Conservation (phyloP, 1,140 invertebrate genomes). For the Drosophila teissieri region DNA sequence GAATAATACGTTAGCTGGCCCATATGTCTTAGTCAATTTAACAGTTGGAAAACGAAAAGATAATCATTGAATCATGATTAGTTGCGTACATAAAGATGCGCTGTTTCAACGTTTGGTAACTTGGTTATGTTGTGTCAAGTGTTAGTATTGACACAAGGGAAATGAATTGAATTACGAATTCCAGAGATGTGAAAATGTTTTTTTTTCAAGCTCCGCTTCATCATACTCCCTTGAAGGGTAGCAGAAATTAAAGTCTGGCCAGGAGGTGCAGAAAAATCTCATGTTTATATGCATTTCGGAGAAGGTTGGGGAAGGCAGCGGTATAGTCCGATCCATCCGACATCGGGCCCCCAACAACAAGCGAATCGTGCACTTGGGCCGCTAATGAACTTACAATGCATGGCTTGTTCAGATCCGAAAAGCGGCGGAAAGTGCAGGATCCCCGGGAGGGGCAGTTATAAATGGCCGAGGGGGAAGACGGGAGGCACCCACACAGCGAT, state of each 20-base stretch:
- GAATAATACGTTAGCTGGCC: not conserved
- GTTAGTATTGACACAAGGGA: no score
- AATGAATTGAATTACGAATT: no score
- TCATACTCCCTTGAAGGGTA: not conserved
- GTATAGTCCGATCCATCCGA: slow-evolving; percentile 15
- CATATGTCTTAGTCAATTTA: not conserved
- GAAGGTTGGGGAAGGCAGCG: slow-evolving; percentile 15
- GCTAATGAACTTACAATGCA: slow-evolving; percentile 82
- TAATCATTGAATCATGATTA: no score
- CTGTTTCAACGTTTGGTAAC: no score
- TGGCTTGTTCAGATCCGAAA: slow-evolving; percentile 59
- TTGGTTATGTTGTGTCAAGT: no score
- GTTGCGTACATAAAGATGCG: no score
- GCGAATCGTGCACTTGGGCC: slow-evolving; percentile 72
- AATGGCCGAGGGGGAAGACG: not conserved
- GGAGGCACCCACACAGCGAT: slow-evolving; percentile 36
- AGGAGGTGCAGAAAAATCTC: slow-evolving; percentile 65
- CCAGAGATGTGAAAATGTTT: no score
- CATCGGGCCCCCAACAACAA: slow-evolving; percentile 37
- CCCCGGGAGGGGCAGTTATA: slow-evolving; percentile 1
- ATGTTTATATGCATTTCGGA: slow-evolving; percentile 80
- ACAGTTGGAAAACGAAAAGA: no score
- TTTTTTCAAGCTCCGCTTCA: no score
- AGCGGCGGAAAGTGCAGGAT: slow-evolving; percentile 38
- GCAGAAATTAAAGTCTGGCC: slow-evolving; percentile 6